A percentile compares a stretch with the other conserved stretches of the same genome.
Evolutionary conservation across 2,888 invertebrate genomes (phyloP).

Genomic region (Agrilus cyanescens): DNA sequence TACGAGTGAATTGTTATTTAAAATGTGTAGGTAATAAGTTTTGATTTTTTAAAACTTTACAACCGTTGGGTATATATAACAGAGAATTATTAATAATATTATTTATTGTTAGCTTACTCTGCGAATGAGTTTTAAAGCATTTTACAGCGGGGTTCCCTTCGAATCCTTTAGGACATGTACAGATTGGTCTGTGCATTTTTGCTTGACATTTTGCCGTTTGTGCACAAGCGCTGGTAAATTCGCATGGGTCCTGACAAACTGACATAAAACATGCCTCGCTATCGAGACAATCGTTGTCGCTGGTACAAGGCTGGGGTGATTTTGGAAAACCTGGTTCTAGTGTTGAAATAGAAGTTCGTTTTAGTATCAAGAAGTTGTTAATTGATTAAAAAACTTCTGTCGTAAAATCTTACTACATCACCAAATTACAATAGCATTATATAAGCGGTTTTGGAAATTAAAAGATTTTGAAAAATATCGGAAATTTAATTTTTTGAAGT

Average conservation of each 20-base stretch:
- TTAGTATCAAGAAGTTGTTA: neutral
- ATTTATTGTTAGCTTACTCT: conserved; percentile 47
- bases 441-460: no score
- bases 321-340: conserved; percentile 60
- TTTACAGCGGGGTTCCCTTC: conserved; percentile 73
- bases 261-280: conserved; percentile 75
- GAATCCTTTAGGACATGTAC: conserved; percentile 67
- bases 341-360: conserved; percentile 16
- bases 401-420: neutral
- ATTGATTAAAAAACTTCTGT: neutral
- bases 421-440: neutral
- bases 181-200: conserved; percentile 72
- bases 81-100: no score
- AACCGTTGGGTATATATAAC: neutral
- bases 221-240: conserved; percentile 67
- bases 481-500: no score
- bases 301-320: conserved; percentile 67
- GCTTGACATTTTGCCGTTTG: conserved; percentile 65
- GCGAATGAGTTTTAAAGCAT: conserved; percentile 60
- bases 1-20: no score
- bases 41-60: no score
- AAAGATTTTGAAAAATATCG: no score
- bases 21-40: no score
- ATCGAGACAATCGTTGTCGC: conserved; percentile 73
- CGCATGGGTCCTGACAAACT: conserved; percentile 72